Evolutionary conservation across 2,797 vertebrate genomes (phyloP).

Genomic region (Enteromius trimaculatus): DNA sequence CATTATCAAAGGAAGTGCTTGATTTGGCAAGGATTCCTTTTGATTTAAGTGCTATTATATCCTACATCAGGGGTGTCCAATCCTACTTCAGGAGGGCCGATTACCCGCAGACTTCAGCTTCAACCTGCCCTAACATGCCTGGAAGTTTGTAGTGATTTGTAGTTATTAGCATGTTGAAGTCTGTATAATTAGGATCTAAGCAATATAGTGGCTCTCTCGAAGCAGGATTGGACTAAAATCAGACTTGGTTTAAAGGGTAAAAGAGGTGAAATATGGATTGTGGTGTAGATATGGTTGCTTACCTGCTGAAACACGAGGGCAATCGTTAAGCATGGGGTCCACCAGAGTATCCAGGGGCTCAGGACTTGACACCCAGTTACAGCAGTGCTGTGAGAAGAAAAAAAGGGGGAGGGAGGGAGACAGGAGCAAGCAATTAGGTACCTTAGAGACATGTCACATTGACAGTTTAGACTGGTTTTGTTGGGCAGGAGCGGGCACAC

Average conservation of each 20-base stretch:
- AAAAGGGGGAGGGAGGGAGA: slow-evolving; percentile 48
- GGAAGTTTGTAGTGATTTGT: neutral
- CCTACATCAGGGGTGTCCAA: neutral
- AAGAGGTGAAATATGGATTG: neutral
- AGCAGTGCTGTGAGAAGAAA: slow-evolving; percentile 84
- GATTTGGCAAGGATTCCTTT: neutral
- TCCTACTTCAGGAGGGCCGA: neutral
- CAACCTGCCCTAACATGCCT: neutral
- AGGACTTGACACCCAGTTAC: slow-evolving; percentile 96
- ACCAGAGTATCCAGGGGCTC: slow-evolving; percentile 90
- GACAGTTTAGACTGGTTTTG: slow-evolving; percentile 79
- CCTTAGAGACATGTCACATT: slow-evolving; percentile 74
- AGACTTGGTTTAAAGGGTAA: slow-evolving; percentile 29
- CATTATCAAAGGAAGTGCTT: neutral
- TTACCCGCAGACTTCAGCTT: neutral
- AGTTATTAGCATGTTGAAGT: neutral
- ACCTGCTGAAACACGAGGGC: slow-evolving; percentile 96
- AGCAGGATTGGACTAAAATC: neutral
- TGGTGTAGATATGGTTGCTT: slow-evolving; percentile 52
- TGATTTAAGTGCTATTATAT: neutral
- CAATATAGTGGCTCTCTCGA: neutral
- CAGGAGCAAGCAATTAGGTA: slow-evolving; percentile 81
- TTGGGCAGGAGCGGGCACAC: slow-evolving; percentile 68
- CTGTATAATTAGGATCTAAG: neutral
- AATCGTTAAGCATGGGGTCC: slow-evolving; percentile 95